Percentiles rank a stretch among this genome's conserved stretches.
Evolutionary conservation across 1,140 invertebrate species (phyloP).

Genomic region (Cyphomyrmex costatus): DNA sequence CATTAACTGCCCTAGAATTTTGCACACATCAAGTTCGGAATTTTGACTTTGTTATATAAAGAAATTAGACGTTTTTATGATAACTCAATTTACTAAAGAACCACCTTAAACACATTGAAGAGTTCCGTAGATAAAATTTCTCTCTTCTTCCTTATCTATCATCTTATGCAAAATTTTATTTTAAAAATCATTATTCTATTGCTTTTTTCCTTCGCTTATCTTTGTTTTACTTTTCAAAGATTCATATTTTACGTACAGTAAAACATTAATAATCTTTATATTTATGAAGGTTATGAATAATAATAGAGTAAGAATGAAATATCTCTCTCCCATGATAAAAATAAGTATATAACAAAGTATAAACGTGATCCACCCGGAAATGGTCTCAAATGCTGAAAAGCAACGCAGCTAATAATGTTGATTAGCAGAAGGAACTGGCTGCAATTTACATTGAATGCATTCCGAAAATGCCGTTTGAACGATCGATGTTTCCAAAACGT

Average conservation of each 20-base stretch:
- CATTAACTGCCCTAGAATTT: too few relatives aligned
- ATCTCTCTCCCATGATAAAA: background rate
- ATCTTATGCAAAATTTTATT: background rate
- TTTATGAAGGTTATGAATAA: background rate
- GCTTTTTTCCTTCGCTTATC: background rate
- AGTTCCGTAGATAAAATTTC: constrained; percentile 27
- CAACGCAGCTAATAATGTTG: constrained; percentile 1
- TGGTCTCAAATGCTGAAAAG: constrained; percentile 20
- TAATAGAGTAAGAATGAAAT: background rate
- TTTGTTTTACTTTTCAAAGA: background rate
- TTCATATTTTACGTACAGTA: background rate
- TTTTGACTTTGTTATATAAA: too few relatives aligned
- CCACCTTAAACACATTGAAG: background rate
- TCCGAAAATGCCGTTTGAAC: background rate
- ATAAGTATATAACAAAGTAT: background rate
- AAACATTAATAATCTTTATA: background rate
- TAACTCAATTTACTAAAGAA: too few relatives aligned
- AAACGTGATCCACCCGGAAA: constrained; percentile 11
- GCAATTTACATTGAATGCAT: background rate
- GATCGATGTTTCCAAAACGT: background rate
- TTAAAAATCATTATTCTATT: background rate
- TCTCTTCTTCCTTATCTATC: background rate
- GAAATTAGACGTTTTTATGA: too few relatives aligned
- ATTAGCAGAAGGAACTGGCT: constrained; percentile 6
- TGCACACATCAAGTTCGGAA: too few relatives aligned